These are phyloP conservation scores for Crotalus tigris DNA, from an alignment of 2,113 vertebrate species.

Conservation along the genomic window DNA sequence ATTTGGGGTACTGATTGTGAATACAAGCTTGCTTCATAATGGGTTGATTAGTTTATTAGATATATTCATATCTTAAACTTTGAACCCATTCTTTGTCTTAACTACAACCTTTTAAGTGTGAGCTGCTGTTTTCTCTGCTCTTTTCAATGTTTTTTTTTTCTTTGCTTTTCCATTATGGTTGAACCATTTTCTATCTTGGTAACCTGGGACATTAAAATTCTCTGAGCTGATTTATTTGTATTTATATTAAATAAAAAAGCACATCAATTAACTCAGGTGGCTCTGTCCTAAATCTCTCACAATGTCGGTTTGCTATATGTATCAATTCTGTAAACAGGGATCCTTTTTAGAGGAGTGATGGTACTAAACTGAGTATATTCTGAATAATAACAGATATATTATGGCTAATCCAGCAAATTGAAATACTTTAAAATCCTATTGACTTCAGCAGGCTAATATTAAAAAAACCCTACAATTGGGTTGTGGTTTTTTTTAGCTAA, in stretches of 20 bases:
- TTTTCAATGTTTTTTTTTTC: background rate
- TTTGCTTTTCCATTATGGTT: constrained; percentile 45
- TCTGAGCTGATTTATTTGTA: constrained; percentile 84
- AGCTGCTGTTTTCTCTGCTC: constrained; percentile 43
- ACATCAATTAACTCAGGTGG: constrained; percentile 67
- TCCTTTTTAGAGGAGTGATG: background rate
- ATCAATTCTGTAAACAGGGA: background rate
- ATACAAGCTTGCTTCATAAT: constrained; percentile 27
- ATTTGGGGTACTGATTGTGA: background rate
- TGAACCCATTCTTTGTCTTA: constrained; percentile 21
- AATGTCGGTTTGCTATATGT: constrained; percentile 28
- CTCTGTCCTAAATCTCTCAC: constrained; percentile 61
- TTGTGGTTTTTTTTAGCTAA: background rate
- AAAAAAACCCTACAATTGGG: background rate
- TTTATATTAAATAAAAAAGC: constrained; percentile 85
- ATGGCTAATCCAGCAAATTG: background rate
- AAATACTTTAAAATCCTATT: background rate
- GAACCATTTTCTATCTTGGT: constrained; percentile 37
- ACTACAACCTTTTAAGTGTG: constrained; percentile 57
- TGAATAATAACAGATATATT: background rate
- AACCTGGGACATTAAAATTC: constrained; percentile 40
- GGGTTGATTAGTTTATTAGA: background rate
- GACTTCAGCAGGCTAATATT: background rate
- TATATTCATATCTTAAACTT: background rate
- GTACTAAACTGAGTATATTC: constrained; percentile 11